These are phyloP conservation scores for Yponomeuta malinellus DNA, from an alignment of 2,888 invertebrate genomes.

Conservation along the genomic window DNA sequence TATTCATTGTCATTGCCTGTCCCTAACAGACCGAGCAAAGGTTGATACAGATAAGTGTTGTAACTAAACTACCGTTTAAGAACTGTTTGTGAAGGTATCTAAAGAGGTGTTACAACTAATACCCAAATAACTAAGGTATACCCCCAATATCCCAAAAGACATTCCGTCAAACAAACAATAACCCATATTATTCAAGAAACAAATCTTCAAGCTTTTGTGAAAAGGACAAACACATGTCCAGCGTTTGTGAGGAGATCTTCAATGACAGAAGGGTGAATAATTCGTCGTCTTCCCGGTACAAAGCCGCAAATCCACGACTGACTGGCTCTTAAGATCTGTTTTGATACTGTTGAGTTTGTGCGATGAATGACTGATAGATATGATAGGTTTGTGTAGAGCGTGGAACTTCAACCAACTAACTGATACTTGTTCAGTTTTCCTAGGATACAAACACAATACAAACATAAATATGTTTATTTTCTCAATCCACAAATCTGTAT, in stretches of 20 bases:
- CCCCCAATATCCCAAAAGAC: neutral
- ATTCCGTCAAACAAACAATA: slow-evolving; percentile 5
- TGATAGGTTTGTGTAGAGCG: slow-evolving; percentile 4
- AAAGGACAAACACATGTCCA: slow-evolving; percentile 20
- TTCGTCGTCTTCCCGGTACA: slow-evolving; percentile 39
- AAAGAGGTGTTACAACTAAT: neutral
- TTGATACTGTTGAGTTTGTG: slow-evolving; percentile 10
- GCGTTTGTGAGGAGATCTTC: slow-evolving; percentile 14
- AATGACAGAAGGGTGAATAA: slow-evolving; percentile 61
- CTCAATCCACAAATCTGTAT: too few relatives aligned
- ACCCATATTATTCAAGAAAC: slow-evolving; percentile 11
- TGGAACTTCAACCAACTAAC: neutral
- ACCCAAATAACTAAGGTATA: neutral
- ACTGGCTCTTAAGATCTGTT: neutral
- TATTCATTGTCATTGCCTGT: neutral
- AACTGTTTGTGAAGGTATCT: too few relatives aligned
- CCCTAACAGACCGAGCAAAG: neutral
- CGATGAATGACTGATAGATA: slow-evolving; percentile 5
- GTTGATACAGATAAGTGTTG: neutral
- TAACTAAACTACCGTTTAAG: too few relatives aligned
- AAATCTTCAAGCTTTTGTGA: slow-evolving; percentile 40
- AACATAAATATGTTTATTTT: too few relatives aligned
- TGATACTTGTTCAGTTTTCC: too few relatives aligned
- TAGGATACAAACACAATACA: too few relatives aligned
- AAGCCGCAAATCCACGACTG: slow-evolving; percentile 26